Conservation (phyloP, 2,797 vertebrate species). For the Mormyrops boulengeri region DNA sequence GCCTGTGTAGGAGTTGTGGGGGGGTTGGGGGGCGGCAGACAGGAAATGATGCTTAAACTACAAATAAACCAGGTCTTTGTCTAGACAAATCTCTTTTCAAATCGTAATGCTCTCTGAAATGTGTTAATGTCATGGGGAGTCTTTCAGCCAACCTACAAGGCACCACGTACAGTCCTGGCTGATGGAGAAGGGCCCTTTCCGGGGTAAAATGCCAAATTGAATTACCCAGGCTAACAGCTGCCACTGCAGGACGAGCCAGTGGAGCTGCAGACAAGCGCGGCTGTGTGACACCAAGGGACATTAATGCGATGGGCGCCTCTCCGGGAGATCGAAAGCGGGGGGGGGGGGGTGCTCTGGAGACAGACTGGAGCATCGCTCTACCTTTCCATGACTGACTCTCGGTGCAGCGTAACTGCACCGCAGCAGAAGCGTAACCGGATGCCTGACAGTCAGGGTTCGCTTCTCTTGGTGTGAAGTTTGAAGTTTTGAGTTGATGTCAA, state of each 20-base stretch:
- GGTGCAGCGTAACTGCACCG: neutral
- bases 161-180: conserved; percentile 61
- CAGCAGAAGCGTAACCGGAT: neutral
- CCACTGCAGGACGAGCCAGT: conserved; percentile 49
- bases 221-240: conserved; percentile 68
- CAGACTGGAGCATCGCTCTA: neutral
- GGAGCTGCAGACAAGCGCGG: conserved; percentile 57
- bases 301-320: neutral
- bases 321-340: neutral
- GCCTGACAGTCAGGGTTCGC: neutral
- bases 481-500: neutral
- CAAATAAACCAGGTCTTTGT: conserved; percentile 75
- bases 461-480: neutral
- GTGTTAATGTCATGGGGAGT: conserved; percentile 77
- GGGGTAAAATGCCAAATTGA: conserved; percentile 69
- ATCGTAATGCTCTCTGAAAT: conserved; percentile 70
- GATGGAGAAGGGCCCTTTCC: conserved; percentile 64
- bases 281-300: conserved; percentile 59
- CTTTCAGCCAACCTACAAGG: conserved; percentile 55
- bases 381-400: neutral
- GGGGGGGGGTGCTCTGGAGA: neutral
- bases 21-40: conserved; percentile 43
- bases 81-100: conserved; percentile 73
- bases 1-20: conserved; percentile 49
- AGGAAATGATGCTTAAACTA: conserved; percentile 76